Evolutionary conservation across 2,888 invertebrate species (phyloP), one percentile per base, ranked within the genome.

Genomic region (Ormyrus thymus): DNA sequence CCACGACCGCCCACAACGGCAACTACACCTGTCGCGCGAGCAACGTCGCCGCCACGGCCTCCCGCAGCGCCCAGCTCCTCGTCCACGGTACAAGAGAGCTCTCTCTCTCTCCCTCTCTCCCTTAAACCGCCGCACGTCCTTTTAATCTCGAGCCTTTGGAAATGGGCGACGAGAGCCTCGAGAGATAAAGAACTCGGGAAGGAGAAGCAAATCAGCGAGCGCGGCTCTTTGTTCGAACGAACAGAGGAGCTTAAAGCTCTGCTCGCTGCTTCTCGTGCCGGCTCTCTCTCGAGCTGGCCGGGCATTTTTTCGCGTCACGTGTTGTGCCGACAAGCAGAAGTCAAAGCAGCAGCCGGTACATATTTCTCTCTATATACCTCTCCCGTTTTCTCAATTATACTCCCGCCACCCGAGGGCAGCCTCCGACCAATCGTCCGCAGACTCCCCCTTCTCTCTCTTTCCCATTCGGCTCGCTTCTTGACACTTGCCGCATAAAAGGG

Each of bases 1-100:
- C 92, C 76, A 89, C 90, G 71, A 92, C 92, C 7, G 88, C 89
- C 75, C 91, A 92, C 86, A 88, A 91, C 76, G 92, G 92, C 80
- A 91, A 91, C 89, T 92, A 92, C 88, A 91, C 91, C 69, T 92
- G 92, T 85, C 87, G 90, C 56, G 92, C 91, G 71, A 90, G 89
- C 86, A 92, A 92, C 87, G 89, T 89, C 73, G 91, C 91, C 71
- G 90, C 91, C 75, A 87, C 88, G 83, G 89, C 90, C 65, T 88
- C 89, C 53, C 90, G 89, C 88, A 90, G 91, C 69, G 91, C 91
- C 66, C 85, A 88, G 75, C 90, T 92, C 78, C 87, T 91, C 85
- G 92, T 92, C 83, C 91, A 91, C 82, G 91, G 91, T 91, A 91
- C 85, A 29, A 29, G 87, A 83, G 66, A 13, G 5, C 46, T 1